phyloP scores from a whole-genome alignment of 1,140 invertebrate species.

The Ips typographus region DNA sequence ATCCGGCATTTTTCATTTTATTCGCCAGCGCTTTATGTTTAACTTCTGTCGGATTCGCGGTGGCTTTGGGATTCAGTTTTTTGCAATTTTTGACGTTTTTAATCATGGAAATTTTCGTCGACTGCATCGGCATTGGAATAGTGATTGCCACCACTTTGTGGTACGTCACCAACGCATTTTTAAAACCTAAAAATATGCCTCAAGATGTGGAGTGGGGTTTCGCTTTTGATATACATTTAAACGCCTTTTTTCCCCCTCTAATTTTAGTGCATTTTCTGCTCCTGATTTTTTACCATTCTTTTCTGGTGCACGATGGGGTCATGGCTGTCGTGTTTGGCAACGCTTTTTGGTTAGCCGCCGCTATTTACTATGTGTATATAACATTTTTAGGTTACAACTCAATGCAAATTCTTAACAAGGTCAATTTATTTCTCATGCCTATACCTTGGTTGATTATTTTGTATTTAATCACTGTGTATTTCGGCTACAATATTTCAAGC shows the following conservation, averaged over 20 bases:
- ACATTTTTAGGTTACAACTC: constrained; percentile 97
- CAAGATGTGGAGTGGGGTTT: constrained; percentile 98
- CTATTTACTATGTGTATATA: constrained; percentile 95
- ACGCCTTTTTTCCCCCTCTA: constrained; percentile 95
- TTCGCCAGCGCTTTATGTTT: constrained; percentile 84
- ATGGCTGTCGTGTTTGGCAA: constrained; percentile 86
- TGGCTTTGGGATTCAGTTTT: constrained; percentile 76
- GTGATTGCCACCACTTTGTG: constrained; percentile 81
- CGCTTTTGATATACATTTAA: constrained; percentile 97
- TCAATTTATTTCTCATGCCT: constrained; percentile 84
- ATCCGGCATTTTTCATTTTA: constrained; percentile 97
- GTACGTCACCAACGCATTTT: constrained; percentile 86
- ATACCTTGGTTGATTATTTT: constrained; percentile 76
- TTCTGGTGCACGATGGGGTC: constrained; percentile 75
- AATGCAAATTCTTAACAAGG: constrained; percentile 87
- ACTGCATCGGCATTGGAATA: constrained; percentile 88
- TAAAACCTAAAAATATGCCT: constrained; percentile 68
- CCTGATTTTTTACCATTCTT: constrained; percentile 82
- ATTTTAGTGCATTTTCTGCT: constrained; percentile 93
- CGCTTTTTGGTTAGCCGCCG: constrained; percentile 89
- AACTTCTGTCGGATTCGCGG: constrained; percentile 86
- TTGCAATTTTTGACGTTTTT: constrained; percentile 83
- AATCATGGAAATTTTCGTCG: constrained; percentile 91
- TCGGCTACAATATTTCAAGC: constrained; percentile 71
- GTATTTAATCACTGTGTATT: constrained; percentile 76